Evolutionary conservation across 2,888 invertebrate species (phyloP), one percentile per base, ranked within the genome.

Genomic region (Sericinus montela): DNA sequence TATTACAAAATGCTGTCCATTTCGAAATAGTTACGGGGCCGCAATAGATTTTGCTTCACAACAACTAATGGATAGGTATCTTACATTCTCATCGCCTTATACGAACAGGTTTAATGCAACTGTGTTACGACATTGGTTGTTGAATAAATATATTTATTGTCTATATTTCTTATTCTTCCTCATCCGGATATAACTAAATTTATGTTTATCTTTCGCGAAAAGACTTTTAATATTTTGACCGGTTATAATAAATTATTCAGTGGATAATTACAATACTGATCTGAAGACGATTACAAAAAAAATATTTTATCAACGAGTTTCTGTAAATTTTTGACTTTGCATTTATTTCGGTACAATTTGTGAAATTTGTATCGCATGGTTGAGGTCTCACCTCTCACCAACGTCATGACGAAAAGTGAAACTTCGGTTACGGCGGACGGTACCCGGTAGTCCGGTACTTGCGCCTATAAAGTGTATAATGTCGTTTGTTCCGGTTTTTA

Each of bases 351-450:
- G 73, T 66, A 67, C 62, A 65, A 66, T 70, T 86, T 87, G 85
- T 80, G 87, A 88, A 87, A 87, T 85, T 80, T 76, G 75, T 82
- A 78, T 72, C 73, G 72, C 70, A 70, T 68, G 45, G 71, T 67
- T 70, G 80, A 80, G 84, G 81, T 60, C 59, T 60, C 57, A 53
- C 87, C 87, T 87, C 87, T 87, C 84, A 84, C 87, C 72, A 72
- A 69, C 58, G 62, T 55, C 75, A 78, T 73, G 81, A 85, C 83
- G 84, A 80, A 88, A 88, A 88, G 87, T 86, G 87, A 88, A 88
- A 88, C 85, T 72, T 69, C 75, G 75, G 65, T 67, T 75, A 70
- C 75, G 70, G 70, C 76, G 72, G 69, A 64, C 80, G 78, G 80
- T 80, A 80, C 81, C 79, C 72, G 72, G 63, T 67, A 62, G 59